Conservation (phyloP, 2,113 vertebrate species). For the Microtus richardsoni region DNA sequence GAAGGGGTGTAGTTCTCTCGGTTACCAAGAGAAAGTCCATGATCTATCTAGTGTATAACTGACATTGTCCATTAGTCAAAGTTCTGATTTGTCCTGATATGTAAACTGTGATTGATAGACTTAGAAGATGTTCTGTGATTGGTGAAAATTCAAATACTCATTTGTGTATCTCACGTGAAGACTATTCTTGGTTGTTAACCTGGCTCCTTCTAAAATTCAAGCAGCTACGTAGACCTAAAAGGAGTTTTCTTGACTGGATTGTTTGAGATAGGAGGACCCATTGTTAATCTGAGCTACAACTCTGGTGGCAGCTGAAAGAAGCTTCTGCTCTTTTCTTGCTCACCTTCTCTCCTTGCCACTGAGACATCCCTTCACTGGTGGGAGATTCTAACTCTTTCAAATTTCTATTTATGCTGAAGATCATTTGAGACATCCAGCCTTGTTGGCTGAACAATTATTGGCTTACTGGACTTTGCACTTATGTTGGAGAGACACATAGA, state of each 20-base stretch:
- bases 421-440: neutral
- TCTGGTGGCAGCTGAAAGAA: neutral
- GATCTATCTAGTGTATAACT: too few relatives aligned
- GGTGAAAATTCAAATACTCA: neutral
- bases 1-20: neutral
- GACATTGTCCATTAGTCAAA: neutral
- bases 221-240: neutral
- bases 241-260: neutral
- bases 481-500: neutral
- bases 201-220: neutral
- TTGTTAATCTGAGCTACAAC: neutral
- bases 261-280: too few relatives aligned
- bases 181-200: neutral
- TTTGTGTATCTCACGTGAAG: neutral
- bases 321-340: neutral
- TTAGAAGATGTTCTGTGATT: neutral
- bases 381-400: neutral
- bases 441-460: neutral
- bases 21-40: neutral
- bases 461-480: neutral
- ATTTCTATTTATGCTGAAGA: neutral
- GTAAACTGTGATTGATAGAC: too few relatives aligned
- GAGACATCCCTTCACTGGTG: neutral
- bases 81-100: neutral
- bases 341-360: neutral